Base-by-base conservation (phyloP, 2,888 invertebrate genomes). In the Sinhomidia bicolor region DNA sequence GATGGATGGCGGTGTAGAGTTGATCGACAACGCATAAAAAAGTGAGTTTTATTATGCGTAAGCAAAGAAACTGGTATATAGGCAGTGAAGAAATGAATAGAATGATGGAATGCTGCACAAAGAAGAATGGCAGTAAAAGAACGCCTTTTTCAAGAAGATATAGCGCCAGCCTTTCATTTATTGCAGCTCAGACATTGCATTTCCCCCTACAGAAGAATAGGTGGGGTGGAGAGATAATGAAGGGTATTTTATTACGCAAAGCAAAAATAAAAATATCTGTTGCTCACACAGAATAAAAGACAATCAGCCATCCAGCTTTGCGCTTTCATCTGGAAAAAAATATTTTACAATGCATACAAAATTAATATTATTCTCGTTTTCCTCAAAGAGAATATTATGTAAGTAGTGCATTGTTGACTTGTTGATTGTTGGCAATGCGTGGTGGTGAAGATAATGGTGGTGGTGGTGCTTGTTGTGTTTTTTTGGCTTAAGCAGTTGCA, bases 21-120 rank as follows among this genome's bases (percentile, higher is more conserved):
- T 71, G 82, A 82, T 82, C 68, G 82, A 36, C 71, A 83, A 71
- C 26, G 54, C 83, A 83, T 83, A 83, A 83, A 74, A 83, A 83
- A 26, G 36, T 10, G 20, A 29, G 41, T 36, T 68, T 68, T 71
- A 36, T 83, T 83, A 57, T 74, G 83, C 83, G 74, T 83, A 74
- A 57, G 32, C 36, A 83, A 57, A n/a, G 14, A 60, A 17, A 51
- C 36, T 17, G n/a, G n/a, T n/a, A n/a, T n/a, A n/a, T n/a, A n/a
- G n/a, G n/a, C n/a, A n/a, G n/a, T n/a, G n/a, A n/a, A n/a, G n/a
- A n/a, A n/a, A n/a, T n/a, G n/a, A n/a, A n/a, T n/a, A n/a, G 47
- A 68, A 83, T 71, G 74, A 83, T 83, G 83, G 71, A 83, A 83
- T 71, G 83, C 74, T 83, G 29, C 12, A 36, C 32, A 47, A 51